These are phyloP conservation scores for Lytechinus variegatus DNA, from an alignment of 35 echinoderm and acorn worm genomes.

Conservation along the genomic window DNA sequence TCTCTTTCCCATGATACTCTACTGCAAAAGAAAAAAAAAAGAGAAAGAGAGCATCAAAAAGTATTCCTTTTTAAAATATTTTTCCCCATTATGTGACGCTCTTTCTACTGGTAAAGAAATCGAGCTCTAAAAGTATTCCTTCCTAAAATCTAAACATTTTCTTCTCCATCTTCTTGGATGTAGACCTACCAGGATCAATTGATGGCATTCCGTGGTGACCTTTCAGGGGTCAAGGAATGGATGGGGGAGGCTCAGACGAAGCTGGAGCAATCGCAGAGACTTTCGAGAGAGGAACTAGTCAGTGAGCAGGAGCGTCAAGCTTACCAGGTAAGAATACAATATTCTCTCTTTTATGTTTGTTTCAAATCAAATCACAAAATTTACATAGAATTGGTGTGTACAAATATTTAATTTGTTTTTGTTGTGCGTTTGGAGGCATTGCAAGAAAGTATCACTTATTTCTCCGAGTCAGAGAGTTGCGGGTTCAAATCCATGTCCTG, in stretches of 20 bases:
- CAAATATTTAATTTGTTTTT: not conserved
- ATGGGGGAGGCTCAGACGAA: slow-evolving; percentile 73
- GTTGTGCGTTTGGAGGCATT: too few species aligned
- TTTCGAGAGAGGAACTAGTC: slow-evolving; percentile 68
- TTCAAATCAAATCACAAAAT: too few species aligned
- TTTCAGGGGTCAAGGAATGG: slow-evolving; percentile 76
- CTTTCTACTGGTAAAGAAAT: not conserved
- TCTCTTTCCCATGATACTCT: not conserved
- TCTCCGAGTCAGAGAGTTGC: too few species aligned
- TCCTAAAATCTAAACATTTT: not conserved
- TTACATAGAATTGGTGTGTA: too few species aligned
- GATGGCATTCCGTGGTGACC: slow-evolving; percentile 58
- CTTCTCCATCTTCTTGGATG: not conserved
- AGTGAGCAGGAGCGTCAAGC: slow-evolving; percentile 65
- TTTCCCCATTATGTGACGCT: too few species aligned
- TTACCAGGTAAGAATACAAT: slow-evolving; percentile 69
- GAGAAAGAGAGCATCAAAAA: too few species aligned
- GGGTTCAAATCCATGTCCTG: too few species aligned
- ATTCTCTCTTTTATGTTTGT: too few species aligned
- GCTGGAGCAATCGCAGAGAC: slow-evolving; percentile 59
- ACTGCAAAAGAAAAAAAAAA: not conserved
- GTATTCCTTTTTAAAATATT: too few species aligned
- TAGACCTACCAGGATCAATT: slow-evolving; percentile 81
- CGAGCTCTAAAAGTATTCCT: not conserved
- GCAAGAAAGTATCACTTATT: too few species aligned